phyloP scores from a whole-genome alignment of 2,113 vertebrate species.

The Tetraodon nigroviridis region DNA sequence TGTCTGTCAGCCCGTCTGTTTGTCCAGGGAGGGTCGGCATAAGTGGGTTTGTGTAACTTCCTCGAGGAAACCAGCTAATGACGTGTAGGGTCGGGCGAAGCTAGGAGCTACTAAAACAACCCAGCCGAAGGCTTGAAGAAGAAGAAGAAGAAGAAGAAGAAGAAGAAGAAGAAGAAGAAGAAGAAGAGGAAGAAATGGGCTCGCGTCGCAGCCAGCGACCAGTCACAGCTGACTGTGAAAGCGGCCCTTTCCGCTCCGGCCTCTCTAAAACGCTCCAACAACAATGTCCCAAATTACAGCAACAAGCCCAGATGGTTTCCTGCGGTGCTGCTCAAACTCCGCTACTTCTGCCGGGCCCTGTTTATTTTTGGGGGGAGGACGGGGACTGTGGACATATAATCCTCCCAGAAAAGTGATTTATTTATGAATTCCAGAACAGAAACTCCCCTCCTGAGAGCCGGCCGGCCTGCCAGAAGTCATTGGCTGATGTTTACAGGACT shows the following conservation, averaged over 20 bases:
- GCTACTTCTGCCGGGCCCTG: conserved; percentile 73
- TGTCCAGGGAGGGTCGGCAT: conserved; percentile 54
- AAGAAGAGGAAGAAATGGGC: too few species aligned
- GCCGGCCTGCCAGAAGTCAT: conserved; percentile 76
- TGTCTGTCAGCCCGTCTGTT: conserved; percentile 41
- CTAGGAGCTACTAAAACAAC: conserved; percentile 38
- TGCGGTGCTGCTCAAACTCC: conserved; percentile 68
- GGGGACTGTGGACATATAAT: conserved; percentile 72
- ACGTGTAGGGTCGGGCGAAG: conserved; percentile 53
- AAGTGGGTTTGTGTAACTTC: conserved; percentile 70
- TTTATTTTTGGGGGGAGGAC: conserved; percentile 71
- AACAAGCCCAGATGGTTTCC: conserved; percentile 75
- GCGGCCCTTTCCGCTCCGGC: conserved; percentile 3
- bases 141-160: background rate
- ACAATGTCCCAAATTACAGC: conserved; percentile 70
- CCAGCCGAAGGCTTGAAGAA: conserved; percentile 23
- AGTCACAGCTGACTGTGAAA: conserved; percentile 38
- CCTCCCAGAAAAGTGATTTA: conserved; percentile 80
- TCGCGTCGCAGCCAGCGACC: background rate
- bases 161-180: too few species aligned
- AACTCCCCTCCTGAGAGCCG: conserved; percentile 65
- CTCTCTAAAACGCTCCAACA: conserved; percentile 63
- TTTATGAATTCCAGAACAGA: conserved; percentile 77
- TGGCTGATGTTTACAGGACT: conserved; percentile 79
- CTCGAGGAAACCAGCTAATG: conserved; percentile 67